Base-by-base conservation (phyloP, 2,888 invertebrate genomes). In the Tetanocera ferruginea region DNA sequence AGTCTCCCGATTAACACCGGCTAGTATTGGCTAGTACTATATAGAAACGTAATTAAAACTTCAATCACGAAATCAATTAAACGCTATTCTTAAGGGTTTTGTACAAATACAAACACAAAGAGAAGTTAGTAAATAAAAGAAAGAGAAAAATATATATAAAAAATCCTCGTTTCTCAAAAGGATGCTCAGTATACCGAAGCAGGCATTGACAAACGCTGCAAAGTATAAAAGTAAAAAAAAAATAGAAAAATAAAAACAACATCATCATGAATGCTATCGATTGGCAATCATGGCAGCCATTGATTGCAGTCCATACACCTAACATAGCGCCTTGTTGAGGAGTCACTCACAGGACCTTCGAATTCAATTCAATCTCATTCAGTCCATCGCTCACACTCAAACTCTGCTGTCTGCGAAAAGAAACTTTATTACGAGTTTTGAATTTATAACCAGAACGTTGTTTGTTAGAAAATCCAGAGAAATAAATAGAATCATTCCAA, bases 41-140 rank as follows among this genome's bases (percentile, higher is more conserved):
- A 31, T n/a, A 72, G 57, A 34, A 77, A 73, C 66, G 73, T 73
- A 77, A 77, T 77, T 77, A 77, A 77, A 77, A 77, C 73, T 77
- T 77, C 77, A 62, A 73, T 77, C 77, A 77, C 72, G 77, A 67
- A 77, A 73, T 77, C 77, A 77, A 77, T 77, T 77, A 77, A 77
- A 73, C 67, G 60, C 43, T 28, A 52, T 75, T 75, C 75, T 37
- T 74, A 37, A 75, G 66, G n/a, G 11, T 72, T 72, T 72, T 37
- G 17, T 28, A 57, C 72, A 72, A 70, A 76, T 23, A 60, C n/a
- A 43, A 37, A 34, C n/a, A 34, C 51, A 64, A 73, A 73, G 5
- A 72, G 55, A 60, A 19, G 25, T 17, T 6, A 70, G 67, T 57
- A 62, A 43, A 73, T 49, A 62, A 23, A 17, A 57, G 31, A 51